A percentile compares a stretch with the other conserved stretches of the same genome.
phyloP scores from a whole-genome alignment of 2,888 invertebrate genomes.

The Harpagoxenus sublaevis region DNA sequence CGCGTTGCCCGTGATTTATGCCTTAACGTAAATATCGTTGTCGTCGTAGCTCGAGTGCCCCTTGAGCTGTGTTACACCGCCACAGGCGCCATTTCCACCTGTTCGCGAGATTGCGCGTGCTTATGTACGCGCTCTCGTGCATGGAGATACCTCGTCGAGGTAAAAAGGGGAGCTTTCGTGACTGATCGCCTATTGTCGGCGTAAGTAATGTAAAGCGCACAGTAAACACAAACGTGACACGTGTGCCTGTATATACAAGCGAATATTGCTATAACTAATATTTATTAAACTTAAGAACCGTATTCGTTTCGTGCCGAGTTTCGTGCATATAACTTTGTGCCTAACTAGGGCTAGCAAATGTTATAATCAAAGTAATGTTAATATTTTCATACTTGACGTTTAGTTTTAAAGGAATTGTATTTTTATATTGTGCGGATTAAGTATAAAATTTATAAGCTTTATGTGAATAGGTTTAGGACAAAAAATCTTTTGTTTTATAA shows the following conservation, averaged over 20 bases:
- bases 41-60: slow-evolving; percentile 69
- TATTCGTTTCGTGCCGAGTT: neutral
- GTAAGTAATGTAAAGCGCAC: slow-evolving; percentile 57
- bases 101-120: slow-evolving; percentile 60
- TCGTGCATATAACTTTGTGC: neutral
- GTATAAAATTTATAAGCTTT: neutral
- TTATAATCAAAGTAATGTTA: neutral
- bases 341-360: neutral
- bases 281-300: slow-evolving; percentile 11
- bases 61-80: slow-evolving; percentile 66
- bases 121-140: slow-evolving; percentile 45
- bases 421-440: neutral
- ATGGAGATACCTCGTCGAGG: slow-evolving; percentile 51
- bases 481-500: neutral
- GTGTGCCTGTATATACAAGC: neutral
- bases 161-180: slow-evolving; percentile 53
- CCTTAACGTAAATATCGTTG: slow-evolving; percentile 84
- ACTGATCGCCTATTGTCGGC: slow-evolving; percentile 57
- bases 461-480: neutral
- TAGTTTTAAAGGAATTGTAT: neutral
- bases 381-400: neutral
- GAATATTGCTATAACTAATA: slow-evolving; percentile 37
- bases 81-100: slow-evolving; percentile 63
- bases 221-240: slow-evolving; percentile 40
- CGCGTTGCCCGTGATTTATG: slow-evolving; percentile 81